Evolutionary conservation across 2,888 invertebrate species (phyloP), one percentile per base, ranked within the genome.

Genomic region (Nasonovia ribisnigri): DNA sequence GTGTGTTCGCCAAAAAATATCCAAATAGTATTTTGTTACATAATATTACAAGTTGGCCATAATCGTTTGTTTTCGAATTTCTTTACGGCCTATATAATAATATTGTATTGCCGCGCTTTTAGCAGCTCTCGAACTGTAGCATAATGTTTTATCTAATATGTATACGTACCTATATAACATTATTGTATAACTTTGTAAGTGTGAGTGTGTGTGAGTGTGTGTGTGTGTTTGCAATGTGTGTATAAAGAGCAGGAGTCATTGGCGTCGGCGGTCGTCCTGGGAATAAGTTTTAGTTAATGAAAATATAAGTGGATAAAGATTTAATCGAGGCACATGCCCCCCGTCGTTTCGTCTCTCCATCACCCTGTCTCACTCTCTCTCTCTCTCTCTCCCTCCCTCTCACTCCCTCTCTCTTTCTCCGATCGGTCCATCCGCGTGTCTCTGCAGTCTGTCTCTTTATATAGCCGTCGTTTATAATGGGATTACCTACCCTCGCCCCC

Each of bases 271-370:
- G 84, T 90, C 93, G 93, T 88, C 57, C 93, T 86, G 93, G 93
- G 93, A 93, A 93, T 93, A 90, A 93, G 93, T 93, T 93, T 93
- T 93, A 93, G 93, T 93, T 93, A 93, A 93, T 93, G 93, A 93
- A 93, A 93, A 93, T 93, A 90, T 93, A 93, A 93, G 93, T 93
- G 93, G 93, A 93, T 93, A 93, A 93, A 93, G 93, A 93, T 93
- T 93, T 93, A 93, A 93, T 93, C 93, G 93, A 84, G 48, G 60
- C 93, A 67, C 92, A 92, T 92, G 92, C 88, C 67, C 92, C 67
- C 92, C 57, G 46, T 84, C 5, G 51, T 51, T 16, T 51, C 77
- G 29, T 54, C 54, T 91, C 29, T 6, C 91, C 24, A 5, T 43
- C 29, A 42, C 51, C 11, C 54, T 57, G n/a, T 42, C 51, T 10